Evolutionary conservation across 2,113 vertebrate genomes (phyloP).

Genomic region (Phasianus colchicus): DNA sequence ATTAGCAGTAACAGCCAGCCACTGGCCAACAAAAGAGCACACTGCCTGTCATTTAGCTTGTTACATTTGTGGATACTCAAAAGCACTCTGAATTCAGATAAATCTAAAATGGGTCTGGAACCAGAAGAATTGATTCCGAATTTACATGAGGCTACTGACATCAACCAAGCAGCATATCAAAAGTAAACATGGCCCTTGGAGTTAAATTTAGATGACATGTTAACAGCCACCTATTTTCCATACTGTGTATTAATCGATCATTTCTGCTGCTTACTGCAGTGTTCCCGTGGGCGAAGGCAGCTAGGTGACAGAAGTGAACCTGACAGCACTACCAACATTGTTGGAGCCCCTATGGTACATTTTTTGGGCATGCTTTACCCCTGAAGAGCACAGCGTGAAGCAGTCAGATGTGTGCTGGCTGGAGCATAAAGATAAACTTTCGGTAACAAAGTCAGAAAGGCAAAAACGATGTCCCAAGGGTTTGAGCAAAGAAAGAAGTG

Average conservation of each 20-base stretch:
- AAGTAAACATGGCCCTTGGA: neutral
- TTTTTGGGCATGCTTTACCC: neutral
- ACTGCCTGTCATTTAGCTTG: neutral
- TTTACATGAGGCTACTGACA: neutral
- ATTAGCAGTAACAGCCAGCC: neutral
- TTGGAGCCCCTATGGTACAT: neutral
- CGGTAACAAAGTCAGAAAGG: neutral
- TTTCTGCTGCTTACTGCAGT: neutral
- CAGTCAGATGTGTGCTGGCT: neutral
- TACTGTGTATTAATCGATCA: neutral
- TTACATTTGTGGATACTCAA: fast-evolving
- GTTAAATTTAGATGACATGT: constrained; percentile 44
- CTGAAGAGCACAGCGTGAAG: neutral
- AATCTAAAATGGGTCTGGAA: neutral
- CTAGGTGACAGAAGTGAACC: neutral
- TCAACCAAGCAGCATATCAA: neutral
- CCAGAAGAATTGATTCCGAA: neutral
- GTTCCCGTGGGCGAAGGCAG: neutral
- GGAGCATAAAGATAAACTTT: neutral
- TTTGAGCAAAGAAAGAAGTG: neutral
- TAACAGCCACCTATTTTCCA: constrained; percentile 33
- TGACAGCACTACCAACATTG: neutral
- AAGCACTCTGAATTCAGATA: neutral
- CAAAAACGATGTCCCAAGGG: neutral
- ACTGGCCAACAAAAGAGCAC: neutral